Base-by-base conservation (phyloP, 2,113 vertebrate genomes). In the Oreotrochilus melanogaster region DNA sequence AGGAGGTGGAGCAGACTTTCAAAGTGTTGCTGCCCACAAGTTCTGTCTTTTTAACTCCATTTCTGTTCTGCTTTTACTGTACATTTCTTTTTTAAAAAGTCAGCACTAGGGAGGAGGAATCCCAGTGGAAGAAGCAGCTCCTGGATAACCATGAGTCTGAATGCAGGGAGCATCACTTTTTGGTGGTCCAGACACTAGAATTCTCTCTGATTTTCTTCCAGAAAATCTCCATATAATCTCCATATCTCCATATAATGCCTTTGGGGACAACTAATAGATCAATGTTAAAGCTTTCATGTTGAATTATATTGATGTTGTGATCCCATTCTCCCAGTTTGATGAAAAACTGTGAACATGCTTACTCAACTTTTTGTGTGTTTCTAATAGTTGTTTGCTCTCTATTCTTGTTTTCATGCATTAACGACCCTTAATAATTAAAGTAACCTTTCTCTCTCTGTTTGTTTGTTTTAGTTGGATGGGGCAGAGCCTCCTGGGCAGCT, bases 401-500 rank as follows among this genome's bases (percentile, higher is more conserved):
- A 0, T 16, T 91, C 71, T 86, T 89, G 75, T 58, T 90, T 89
- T 83, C 4, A 2, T 76, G 66, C 30, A 24, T 86, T 74, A 51
- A 13, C 73, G 79, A 73, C 17, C 39, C 27, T 91, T 57, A 58
- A 42, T 86, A 66, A 83, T 74, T 28, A 28, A 76, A 91, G 43
- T 90, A 84, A 88, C 67, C 51, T 70, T 75, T 96, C 30, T 30
- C 95, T 43, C 42, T 91, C 53, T 88, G 31, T 96, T 94, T 80
- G 83, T 95, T 88, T 96, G 88, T 85, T 98, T 89, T 97, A 99
- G 98, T 97, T 98, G 98, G 99, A 99, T 87, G 98, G 98, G 61
- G 93, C 98, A 30, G 99, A 99, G 95, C 97, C 98, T 2, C 95
- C 98, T 11, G 98, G 98, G 71, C 99, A 99, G 92, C 97, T 99